These are phyloP conservation scores for Cebus imitator DNA, from an alignment of 2,113 vertebrate species.

Conservation along the genomic window DNA sequence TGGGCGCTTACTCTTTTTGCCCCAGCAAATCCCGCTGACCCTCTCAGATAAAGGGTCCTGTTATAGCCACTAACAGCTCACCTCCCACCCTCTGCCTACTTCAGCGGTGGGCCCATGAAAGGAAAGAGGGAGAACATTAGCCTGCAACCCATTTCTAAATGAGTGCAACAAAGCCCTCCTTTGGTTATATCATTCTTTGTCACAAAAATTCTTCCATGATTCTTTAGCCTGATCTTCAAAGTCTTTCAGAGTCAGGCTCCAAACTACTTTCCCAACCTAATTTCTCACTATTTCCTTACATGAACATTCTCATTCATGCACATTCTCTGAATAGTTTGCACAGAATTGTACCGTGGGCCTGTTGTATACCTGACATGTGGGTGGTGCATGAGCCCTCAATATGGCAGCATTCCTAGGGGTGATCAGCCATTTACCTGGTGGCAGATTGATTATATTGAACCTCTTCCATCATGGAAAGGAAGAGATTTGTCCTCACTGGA, in stretches of 20 bases:
- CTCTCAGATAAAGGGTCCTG: neutral
- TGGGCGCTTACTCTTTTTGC: neutral
- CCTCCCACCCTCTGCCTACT: neutral
- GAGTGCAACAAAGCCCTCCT: neutral
- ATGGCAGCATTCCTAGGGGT: too few species aligned
- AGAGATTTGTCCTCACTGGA: too few species aligned
- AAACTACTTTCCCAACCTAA: neutral
- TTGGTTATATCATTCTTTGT: neutral
- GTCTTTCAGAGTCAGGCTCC: neutral
- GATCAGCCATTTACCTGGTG: too few species aligned
- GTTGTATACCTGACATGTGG: neutral
- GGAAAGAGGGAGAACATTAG: neutral
- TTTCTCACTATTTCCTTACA: neutral
- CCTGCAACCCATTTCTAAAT: neutral
- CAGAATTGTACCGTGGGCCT: neutral
- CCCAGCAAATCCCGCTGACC: neutral
- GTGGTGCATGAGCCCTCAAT: too few species aligned
- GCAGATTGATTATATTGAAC: too few species aligned
- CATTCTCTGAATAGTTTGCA: neutral
- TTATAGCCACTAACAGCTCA: neutral
- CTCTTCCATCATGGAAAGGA: too few species aligned
- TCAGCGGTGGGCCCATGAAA: neutral
- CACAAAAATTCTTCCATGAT: slow-evolving; percentile 1
- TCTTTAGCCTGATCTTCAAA: slow-evolving; percentile 38
- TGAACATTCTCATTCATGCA: neutral